A percentile compares a stretch with the other conserved stretches of the same genome.
Evolutionary conservation across 2,113 vertebrate species (phyloP).

Genomic region (Rhagologus leucostigma): DNA sequence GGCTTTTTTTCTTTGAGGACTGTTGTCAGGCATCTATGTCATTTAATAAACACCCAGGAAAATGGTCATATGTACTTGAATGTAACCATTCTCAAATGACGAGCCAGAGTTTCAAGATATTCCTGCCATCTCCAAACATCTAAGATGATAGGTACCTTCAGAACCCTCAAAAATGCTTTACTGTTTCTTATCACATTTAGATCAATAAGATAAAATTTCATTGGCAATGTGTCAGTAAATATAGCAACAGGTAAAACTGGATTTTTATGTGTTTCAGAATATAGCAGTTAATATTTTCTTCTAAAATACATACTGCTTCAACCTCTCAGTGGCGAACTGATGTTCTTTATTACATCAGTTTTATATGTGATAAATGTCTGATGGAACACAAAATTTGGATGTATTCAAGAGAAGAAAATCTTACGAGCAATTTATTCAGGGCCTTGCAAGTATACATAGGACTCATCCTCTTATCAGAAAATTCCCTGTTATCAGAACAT

Average conservation of each 20-base stretch:
- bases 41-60: neutral
- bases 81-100: neutral
- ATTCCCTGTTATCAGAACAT: neutral
- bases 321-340: neutral
- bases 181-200: neutral
- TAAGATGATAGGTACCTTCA: neutral
- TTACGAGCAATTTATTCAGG: neutral
- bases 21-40: neutral
- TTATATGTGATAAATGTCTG: neutral
- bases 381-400: neutral
- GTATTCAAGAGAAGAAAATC: neutral
- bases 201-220: neutral
- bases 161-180: neutral
- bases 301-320: neutral
- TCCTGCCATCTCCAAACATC: neutral
- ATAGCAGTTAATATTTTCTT: neutral
- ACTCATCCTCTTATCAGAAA: neutral
- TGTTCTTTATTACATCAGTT: neutral
- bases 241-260: neutral
- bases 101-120: neutral
- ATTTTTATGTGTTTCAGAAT: neutral
- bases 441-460: neutral
- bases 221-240: neutral
- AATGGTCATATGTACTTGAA: neutral
- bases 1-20: neutral